Evolutionary conservation across 2,797 vertebrate genomes (phyloP).

Genomic region (Peromyscus eremicus): DNA sequence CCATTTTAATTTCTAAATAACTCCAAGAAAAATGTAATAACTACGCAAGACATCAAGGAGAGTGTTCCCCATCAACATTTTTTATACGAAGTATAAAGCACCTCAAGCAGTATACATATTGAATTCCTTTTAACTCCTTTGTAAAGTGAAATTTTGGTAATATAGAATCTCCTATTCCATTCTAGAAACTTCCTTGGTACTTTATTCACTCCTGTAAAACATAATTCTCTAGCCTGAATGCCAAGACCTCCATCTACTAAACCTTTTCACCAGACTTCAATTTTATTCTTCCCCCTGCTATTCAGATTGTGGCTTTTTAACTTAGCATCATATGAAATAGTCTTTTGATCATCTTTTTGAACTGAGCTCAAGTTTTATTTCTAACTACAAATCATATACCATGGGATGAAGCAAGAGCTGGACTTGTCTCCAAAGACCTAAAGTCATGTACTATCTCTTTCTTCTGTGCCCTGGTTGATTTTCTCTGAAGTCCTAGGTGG

Average conservation of each 20-base stretch:
- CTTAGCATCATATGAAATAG: neutral
- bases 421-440: neutral
- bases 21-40: neutral
- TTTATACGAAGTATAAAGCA: neutral
- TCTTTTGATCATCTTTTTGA: neutral
- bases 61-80: neutral
- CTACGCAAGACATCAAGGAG: neutral
- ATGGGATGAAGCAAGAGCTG: neutral
- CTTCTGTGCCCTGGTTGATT: neutral
- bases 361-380: neutral
- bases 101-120: neutral
- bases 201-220: neutral
- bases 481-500: neutral
- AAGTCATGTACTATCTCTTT: neutral
- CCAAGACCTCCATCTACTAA: neutral
- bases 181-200: constrained; percentile 6
- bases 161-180: neutral
- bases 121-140: neutral
- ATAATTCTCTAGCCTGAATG: neutral
- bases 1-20: constrained; percentile 61
- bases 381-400: neutral
- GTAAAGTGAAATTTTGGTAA: constrained; percentile 1
- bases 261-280: neutral
- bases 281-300: neutral
- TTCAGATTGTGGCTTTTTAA: neutral